phyloP scores from a whole-genome alignment of 2,888 invertebrate species.

The Amblyteles armatorius region DNA sequence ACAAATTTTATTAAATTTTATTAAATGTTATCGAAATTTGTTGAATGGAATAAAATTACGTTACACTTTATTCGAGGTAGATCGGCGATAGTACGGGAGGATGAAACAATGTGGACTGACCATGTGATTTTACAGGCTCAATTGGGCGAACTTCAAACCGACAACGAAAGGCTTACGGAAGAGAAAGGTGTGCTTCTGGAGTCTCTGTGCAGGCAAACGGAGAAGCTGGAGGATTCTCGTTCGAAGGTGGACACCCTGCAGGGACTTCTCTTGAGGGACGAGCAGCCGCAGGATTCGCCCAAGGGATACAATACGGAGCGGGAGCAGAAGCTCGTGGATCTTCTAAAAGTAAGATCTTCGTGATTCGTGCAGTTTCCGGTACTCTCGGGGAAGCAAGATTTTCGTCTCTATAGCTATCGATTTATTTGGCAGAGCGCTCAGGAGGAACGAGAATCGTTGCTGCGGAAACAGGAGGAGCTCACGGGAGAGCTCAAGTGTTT shows the following conservation, averaged over 20 bases:
- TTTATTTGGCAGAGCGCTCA: conserved; percentile 87
- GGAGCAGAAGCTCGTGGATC: conserved; percentile 93
- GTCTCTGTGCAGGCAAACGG: conserved; percentile 96
- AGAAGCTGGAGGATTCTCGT: conserved; percentile 94
- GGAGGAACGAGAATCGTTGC: conserved; percentile 91
- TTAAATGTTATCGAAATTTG: neutral
- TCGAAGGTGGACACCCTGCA: conserved; percentile 94
- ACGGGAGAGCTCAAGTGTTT: conserved; percentile 89
- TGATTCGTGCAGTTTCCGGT: neutral
- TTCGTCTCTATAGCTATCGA: neutral
- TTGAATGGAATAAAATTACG: too few relatives aligned
- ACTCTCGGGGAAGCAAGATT: neutral
- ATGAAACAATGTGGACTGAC: neutral
- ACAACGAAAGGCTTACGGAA: conserved; percentile 94
- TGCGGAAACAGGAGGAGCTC: conserved; percentile 92
- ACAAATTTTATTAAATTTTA: neutral
- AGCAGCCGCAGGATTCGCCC: conserved; percentile 86
- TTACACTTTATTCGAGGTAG: too few relatives aligned
- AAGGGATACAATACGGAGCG: conserved; percentile 89
- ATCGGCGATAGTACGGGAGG: too few relatives aligned
- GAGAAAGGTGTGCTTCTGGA: conserved; percentile 96
- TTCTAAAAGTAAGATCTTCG: conserved; percentile 89
- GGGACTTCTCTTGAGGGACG: conserved; percentile 90
- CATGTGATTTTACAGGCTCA: conserved; percentile 86
- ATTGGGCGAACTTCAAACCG: conserved; percentile 93